A percentile compares a stretch with the other conserved stretches of the same genome.
These are phyloP conservation scores for Parapsyche elsis DNA, from an alignment of 1,140 invertebrate species.

Conservation along the genomic window DNA sequence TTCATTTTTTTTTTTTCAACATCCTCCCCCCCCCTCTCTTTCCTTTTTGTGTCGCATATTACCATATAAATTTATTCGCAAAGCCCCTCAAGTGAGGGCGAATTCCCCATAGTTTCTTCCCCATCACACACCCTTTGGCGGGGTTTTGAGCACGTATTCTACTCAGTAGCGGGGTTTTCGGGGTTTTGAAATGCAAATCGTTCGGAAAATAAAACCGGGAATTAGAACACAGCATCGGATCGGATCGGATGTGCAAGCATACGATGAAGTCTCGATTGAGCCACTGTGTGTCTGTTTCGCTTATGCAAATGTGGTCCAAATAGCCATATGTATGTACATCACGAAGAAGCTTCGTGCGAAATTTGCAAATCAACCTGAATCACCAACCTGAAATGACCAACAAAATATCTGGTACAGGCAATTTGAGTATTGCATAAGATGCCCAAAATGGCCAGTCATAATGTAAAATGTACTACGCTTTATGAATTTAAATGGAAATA, in stretches of 20 bases:
- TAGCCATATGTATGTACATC: too few species aligned
- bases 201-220: conserved; percentile 9
- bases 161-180: not conserved
- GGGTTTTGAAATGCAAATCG: conserved; percentile 27
- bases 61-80: conserved; percentile 32
- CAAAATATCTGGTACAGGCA: too few species aligned
- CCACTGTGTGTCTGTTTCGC: too few species aligned
- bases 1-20: not conserved
- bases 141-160: not conserved
- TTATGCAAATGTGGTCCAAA: too few species aligned
- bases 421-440: too few species aligned
- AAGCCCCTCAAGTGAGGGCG: not conserved
- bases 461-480: too few species aligned
- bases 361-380: too few species aligned
- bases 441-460: too few species aligned
- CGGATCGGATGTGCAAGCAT: not conserved
- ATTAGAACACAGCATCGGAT: conserved; percentile 3
- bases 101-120: not conserved
- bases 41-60: not conserved
- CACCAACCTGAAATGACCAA: too few species aligned
- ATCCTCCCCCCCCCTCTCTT: not conserved
- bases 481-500: too few species aligned
- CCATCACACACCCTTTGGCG: not conserved
- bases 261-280: too few species aligned
- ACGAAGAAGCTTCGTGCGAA: too few species aligned